These are phyloP conservation scores for Ara ararauna DNA, from an alignment of 2,797 vertebrate genomes.

Conservation along the genomic window DNA sequence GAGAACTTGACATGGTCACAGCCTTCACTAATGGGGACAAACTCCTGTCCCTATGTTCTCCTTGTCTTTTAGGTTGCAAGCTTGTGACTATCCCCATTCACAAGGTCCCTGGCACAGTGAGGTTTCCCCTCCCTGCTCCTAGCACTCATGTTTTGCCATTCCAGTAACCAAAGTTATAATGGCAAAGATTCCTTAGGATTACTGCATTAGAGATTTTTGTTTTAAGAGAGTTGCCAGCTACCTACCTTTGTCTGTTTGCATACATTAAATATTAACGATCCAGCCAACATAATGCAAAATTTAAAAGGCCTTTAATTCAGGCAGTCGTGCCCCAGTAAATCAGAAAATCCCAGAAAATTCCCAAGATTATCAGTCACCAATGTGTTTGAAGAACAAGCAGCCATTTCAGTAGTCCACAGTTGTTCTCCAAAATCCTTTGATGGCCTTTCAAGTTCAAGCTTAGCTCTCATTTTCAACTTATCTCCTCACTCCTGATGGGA, in stretches of 20 bases:
- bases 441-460: background rate
- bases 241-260: background rate
- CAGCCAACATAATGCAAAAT: background rate
- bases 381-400: background rate
- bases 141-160: background rate
- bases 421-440: background rate
- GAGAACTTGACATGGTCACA: background rate
- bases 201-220: background rate
- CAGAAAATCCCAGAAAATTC: background rate
- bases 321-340: background rate
- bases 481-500: background rate
- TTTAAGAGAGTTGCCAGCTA: background rate
- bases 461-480: background rate
- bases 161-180: background rate
- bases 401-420: background rate
- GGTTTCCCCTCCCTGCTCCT: background rate
- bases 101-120: accelerated
- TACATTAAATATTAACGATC: slow-evolving; percentile 33
- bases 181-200: background rate
- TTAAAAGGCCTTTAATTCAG: background rate
- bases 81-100: accelerated
- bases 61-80: background rate
- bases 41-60: background rate
- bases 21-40: background rate
- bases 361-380: background rate